Conservation (phyloP, 2,113 vertebrate genomes). For the Chamaetylas fuelleborni region DNA sequence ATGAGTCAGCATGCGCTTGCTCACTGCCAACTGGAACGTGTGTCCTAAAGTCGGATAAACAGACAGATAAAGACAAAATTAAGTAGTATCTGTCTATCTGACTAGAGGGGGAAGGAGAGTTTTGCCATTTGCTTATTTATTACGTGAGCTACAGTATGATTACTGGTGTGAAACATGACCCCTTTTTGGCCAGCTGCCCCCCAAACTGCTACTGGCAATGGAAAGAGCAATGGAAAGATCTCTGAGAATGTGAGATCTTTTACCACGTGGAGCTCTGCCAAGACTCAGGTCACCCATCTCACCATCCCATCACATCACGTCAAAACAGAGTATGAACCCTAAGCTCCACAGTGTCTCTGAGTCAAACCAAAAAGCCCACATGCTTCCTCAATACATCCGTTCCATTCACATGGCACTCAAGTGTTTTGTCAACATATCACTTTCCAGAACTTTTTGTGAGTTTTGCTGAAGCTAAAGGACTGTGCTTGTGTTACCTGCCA, state of each 20-base stretch:
- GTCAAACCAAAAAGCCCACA: constrained; percentile 33
- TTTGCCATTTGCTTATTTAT: constrained; percentile 63
- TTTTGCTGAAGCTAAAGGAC: background rate
- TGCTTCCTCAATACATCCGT: background rate
- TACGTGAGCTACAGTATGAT: constrained; percentile 67
- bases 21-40: constrained; percentile 23
- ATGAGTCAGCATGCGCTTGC: background rate
- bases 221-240: constrained; percentile 77
- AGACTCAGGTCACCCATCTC: constrained; percentile 59
- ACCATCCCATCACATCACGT: constrained; percentile 59
- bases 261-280: constrained; percentile 69
- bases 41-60: constrained; percentile 21
- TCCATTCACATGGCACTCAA: constrained; percentile 17
- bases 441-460: background rate
- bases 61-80: constrained; percentile 42
- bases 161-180: constrained; percentile 66
- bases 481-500: background rate
- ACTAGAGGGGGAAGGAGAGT: background rate
- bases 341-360: constrained; percentile 24
- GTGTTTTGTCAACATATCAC: background rate
- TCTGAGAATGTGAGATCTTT: constrained; percentile 71
- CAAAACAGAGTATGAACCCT: constrained; percentile 58
- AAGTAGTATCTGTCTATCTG: constrained; percentile 18
- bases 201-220: constrained; percentile 64
- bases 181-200: constrained; percentile 63